Percentiles rank a stretch among this genome's conserved stretches.
Conservation (phyloP, 1,140 invertebrate species). For the Listronotus oregonensis region DNA sequence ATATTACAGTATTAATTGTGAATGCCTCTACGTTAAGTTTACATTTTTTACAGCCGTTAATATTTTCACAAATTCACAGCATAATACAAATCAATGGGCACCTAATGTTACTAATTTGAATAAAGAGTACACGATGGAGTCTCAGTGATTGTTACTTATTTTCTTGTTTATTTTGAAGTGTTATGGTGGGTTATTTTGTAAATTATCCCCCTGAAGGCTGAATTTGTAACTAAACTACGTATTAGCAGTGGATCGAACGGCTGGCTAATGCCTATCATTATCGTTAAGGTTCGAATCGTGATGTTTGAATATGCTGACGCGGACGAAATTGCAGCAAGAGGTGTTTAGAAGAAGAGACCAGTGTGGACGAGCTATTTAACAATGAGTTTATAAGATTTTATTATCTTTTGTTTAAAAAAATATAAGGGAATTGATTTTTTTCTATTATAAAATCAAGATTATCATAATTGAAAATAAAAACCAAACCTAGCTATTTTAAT, state of each 20-base stretch:
- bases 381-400: too few relatives aligned
- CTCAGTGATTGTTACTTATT: constrained; percentile 48
- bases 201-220: constrained; percentile 54
- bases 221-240: constrained; percentile 57
- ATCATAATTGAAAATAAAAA: too few relatives aligned
- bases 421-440: too few relatives aligned
- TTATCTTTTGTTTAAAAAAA: too few relatives aligned
- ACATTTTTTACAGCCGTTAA: too few relatives aligned
- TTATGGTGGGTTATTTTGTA: constrained; percentile 57
- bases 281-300: constrained; percentile 55
- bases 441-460: too few relatives aligned
- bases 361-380: too few relatives aligned
- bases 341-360: constrained; percentile 1
- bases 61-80: background rate
- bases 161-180: constrained; percentile 57
- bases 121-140: constrained; percentile 54
- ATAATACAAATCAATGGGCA: constrained; percentile 7
- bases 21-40: too few relatives aligned
- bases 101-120: constrained; percentile 49
- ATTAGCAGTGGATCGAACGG: constrained; percentile 56
- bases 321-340: constrained; percentile 35
- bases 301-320: constrained; percentile 57
- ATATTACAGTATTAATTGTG: too few relatives aligned
- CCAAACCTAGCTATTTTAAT: too few relatives aligned
- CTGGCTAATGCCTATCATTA: constrained; percentile 56